phyloP scores from a whole-genome alignment of 2,797 vertebrate genomes.

The Cuculus canorus region DNA sequence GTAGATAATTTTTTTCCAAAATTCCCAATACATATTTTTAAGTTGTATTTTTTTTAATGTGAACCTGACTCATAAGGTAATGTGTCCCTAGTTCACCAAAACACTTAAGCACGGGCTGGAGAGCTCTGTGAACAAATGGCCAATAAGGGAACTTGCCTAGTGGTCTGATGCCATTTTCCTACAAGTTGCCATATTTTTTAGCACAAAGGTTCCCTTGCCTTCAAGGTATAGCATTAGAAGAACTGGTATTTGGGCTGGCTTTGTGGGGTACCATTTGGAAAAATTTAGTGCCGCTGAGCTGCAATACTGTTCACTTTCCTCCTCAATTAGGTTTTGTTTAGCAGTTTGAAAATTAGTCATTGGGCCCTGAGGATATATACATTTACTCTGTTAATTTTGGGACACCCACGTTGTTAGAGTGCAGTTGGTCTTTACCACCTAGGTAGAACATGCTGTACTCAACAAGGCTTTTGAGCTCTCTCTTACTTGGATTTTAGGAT shows the following conservation, averaged over 20 bases:
- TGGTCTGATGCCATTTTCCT: background rate
- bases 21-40: background rate
- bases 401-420: background rate
- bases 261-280: background rate
- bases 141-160: background rate
- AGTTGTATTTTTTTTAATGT: too few species aligned
- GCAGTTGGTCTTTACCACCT: background rate
- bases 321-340: background rate
- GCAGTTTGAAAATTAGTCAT: background rate
- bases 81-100: accelerated
- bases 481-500: background rate
- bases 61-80: background rate
- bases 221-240: background rate
- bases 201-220: background rate
- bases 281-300: background rate
- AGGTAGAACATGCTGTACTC: background rate
- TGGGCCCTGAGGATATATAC: background rate
- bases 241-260: background rate
- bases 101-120: background rate
- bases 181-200: background rate
- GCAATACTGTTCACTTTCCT: background rate
- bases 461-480: background rate
- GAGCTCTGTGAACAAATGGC: background rate
- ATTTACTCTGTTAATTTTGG: background rate
- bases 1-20: background rate